Conservation (phyloP, 2,888 invertebrate species). For the Lycocerus yunnanus region DNA sequence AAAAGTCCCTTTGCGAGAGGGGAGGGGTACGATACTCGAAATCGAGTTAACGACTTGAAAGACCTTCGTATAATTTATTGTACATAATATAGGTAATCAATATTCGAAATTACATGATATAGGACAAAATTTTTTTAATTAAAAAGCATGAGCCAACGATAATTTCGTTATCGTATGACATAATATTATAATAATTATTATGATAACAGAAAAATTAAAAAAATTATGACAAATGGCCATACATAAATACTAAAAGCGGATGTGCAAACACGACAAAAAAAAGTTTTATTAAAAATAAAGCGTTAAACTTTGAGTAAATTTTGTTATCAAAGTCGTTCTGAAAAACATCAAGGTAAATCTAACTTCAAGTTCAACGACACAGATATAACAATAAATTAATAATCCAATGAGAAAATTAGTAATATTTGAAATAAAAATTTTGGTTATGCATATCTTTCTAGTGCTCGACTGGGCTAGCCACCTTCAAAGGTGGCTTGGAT, state of each 20-base stretch:
- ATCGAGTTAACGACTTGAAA: too few relatives aligned
- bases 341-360: neutral
- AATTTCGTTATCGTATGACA: neutral
- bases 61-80: too few relatives aligned
- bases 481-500: too few relatives aligned
- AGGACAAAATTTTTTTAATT: neutral
- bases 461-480: too few relatives aligned
- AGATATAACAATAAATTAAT: neutral
- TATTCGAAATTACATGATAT: neutral
- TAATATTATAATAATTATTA: too few relatives aligned
- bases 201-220: neutral
- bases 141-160: neutral
- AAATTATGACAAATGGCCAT: neutral
- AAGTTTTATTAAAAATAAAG: neutral
- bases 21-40: too few relatives aligned
- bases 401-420: neutral
- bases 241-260: neutral
- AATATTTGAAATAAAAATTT: too few relatives aligned
- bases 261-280: neutral
- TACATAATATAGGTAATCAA: too few relatives aligned
- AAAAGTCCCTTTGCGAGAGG: too few relatives aligned
- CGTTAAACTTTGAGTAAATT: neutral
- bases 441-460: too few relatives aligned
- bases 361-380: neutral
- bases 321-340: neutral